Base-by-base conservation (phyloP, 2,888 invertebrate species). In the Trachelus troglodyta region DNA sequence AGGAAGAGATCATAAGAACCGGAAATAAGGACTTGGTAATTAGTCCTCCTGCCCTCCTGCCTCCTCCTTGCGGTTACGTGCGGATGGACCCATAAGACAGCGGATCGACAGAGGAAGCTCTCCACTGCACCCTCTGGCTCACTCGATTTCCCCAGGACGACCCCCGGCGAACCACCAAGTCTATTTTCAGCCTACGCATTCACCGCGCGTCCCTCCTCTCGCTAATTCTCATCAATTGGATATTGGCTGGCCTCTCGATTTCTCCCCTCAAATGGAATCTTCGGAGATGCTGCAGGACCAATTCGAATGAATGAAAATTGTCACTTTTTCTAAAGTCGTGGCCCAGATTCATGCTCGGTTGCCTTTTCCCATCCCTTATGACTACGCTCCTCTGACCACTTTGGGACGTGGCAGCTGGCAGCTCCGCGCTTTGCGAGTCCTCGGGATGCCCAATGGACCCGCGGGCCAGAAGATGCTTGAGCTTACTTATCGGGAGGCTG, bases 401-500 rank as follows among this genome's bases (percentile, higher is more conserved):
- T 40, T 0, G 4, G 9, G 34, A 40, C 40, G 40, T 34, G 34
- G 34, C 34, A 34, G 34, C 34, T 40, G 40, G 15, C 40, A 40
- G 12, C 37, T 40, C 4, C 4, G 37, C 40, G 40, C 40, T 23
- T 23, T 56, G 23, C 4, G 40, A 56, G 9, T 56, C 23, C 40
- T 56, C 40, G 23, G 23, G 15, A 1, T 23, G 40, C 40, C 23
- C 15, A 2, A 23, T 56, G 40, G 40, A 6, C 23, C 23, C 40
- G 23, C 6, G 9, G 23, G 15, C 23, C 40, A 23, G 23, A 23
- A 23, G 40, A 56, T 56, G 40, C 40, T 56, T 75, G 80, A 81
- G 81, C 79, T 83, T 81, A 79, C 86, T 81, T 85, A 85, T 85
- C 85, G 79, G 74, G 71, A 77, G 75, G 84, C 83, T 82, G 85